Percentiles rank a stretch among this genome's conserved stretches.
Conservation (phyloP, 2,888 invertebrate genomes). For the Thysanoteuthis rhombus region DNA sequence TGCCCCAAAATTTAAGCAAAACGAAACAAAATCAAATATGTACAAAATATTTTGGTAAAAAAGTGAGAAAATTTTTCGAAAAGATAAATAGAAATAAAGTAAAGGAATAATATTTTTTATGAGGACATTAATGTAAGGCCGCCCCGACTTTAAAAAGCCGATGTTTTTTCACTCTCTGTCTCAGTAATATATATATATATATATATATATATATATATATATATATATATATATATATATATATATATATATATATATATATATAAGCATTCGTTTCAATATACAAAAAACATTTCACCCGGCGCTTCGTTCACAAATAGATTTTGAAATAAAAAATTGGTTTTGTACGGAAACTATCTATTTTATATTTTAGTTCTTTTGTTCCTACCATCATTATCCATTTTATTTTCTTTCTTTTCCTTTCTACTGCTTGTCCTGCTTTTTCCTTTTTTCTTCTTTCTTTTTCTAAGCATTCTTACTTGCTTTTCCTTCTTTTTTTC, state of each 20-base stretch:
- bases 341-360: too few relatives aligned
- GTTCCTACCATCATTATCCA: not conserved
- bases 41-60: not conserved
- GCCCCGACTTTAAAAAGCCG: not conserved
- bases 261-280: not conserved
- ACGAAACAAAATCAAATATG: not conserved
- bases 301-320: too few relatives aligned
- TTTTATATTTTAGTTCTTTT: not conserved
- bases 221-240: too few relatives aligned
- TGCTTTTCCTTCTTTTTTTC: not conserved
- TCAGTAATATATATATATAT: not conserved
- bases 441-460: not conserved
- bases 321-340: too few relatives aligned
- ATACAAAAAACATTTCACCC: too few relatives aligned
- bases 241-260: not conserved
- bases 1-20: not conserved
- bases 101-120: not conserved
- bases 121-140: not conserved
- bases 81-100: not conserved
- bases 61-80: not conserved
- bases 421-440: not conserved
- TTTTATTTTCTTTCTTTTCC: not conserved
- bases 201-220: not conserved
- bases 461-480: not conserved
- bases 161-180: not conserved